phyloP scores from a whole-genome alignment of 2,113 vertebrate genomes.

The Lepus timidus region DNA sequence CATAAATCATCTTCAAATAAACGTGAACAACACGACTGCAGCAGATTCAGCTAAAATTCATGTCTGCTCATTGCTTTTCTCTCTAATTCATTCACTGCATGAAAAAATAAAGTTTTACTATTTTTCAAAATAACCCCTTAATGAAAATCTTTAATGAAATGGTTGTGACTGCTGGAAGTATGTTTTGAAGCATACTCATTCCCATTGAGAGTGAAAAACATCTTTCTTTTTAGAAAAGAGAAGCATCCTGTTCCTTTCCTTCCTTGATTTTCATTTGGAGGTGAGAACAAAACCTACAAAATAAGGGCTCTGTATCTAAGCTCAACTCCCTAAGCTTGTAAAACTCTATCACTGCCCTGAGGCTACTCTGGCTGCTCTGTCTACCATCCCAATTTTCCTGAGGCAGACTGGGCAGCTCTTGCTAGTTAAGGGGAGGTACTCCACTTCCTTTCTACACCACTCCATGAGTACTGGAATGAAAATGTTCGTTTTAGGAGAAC shows the following conservation, averaged over 20 bases:
- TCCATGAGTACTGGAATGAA: background rate
- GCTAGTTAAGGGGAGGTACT: accelerated
- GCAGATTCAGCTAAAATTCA: background rate
- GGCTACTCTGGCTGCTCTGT: background rate
- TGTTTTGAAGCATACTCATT: background rate
- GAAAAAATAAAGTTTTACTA: background rate
- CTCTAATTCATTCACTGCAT: background rate
- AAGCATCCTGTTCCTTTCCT: background rate
- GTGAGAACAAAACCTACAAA: background rate
- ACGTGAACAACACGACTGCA: background rate
- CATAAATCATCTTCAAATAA: background rate
- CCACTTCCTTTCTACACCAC: background rate
- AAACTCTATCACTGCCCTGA: accelerated
- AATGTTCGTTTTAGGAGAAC: background rate
- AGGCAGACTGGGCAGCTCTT: background rate
- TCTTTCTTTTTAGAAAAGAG: background rate
- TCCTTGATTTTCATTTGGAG: background rate
- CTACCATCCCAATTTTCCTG: accelerated
- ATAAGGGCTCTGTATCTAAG: too few species aligned
- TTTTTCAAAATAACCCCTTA: background rate
- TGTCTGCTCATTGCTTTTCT: background rate
- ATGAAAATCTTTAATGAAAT: conserved; percentile 17
- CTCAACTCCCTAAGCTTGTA: background rate
- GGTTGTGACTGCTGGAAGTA: background rate
- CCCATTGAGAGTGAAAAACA: background rate